Percentiles rank a stretch among this genome's conserved stretches.
phyloP scores from a whole-genome alignment of 1,140 invertebrate genomes.

The Triops cancriformis region DNA sequence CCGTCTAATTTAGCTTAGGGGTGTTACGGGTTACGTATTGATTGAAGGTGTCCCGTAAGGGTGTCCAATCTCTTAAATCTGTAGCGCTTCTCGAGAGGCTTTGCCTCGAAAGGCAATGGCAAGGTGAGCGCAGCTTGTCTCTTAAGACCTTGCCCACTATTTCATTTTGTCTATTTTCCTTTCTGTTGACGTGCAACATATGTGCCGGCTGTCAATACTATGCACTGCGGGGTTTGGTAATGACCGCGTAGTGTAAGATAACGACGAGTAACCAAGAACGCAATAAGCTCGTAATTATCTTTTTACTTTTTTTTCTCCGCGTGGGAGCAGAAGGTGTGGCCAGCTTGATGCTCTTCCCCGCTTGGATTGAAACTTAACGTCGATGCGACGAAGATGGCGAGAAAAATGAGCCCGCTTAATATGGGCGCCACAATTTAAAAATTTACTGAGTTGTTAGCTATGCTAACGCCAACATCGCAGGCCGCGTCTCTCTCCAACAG shows the following conservation, averaged over 20 bases:
- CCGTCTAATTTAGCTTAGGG: not conserved
- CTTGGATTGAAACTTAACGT: not conserved
- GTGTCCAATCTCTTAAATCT: not conserved
- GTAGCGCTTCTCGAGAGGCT: not conserved
- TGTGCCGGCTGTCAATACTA: not conserved
- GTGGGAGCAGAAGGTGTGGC: not conserved
- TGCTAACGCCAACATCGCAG: not conserved
- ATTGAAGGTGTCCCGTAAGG: not conserved
- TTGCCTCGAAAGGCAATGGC: not conserved
- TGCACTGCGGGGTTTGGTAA: not conserved
- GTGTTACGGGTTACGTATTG: not conserved
- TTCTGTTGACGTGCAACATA: not conserved
- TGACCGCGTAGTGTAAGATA: not conserved
- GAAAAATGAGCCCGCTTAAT: not conserved
- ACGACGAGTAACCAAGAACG: slow-evolving; percentile 6
- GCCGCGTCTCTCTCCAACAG: not conserved
- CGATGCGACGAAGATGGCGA: not conserved
- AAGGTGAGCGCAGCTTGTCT: no score
- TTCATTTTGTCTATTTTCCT: not conserved
- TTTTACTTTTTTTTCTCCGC: not conserved
- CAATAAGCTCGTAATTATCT: slow-evolving; percentile 6
- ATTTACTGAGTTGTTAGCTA: not conserved
- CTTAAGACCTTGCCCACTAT: not conserved
- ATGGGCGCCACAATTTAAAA: not conserved
- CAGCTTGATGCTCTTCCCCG: not conserved